phyloP scores from a whole-genome alignment of 2,888 invertebrate genomes.

The Leistus spinibarbis region DNA sequence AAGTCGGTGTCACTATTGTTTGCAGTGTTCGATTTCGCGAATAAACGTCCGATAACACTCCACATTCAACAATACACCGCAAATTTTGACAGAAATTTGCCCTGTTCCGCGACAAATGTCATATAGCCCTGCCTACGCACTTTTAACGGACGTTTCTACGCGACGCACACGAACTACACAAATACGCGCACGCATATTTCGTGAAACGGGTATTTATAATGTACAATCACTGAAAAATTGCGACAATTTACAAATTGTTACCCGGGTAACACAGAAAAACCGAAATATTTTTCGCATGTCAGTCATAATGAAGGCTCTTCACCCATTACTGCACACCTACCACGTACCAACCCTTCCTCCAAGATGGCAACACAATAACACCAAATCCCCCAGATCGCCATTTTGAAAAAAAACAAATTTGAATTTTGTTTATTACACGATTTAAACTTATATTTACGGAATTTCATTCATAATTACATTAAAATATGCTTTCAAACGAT shows the following conservation, averaged over 20 bases:
- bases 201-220: slow-evolving; percentile 44
- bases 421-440: too few species aligned
- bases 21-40: slow-evolving; percentile 50
- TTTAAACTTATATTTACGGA: too few species aligned
- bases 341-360: not conserved
- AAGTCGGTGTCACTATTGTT: slow-evolving; percentile 47
- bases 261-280: slow-evolving; percentile 36
- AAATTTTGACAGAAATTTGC: slow-evolving; percentile 50
- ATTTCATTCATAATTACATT: too few species aligned
- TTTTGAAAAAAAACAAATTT: not conserved
- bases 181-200: slow-evolving; percentile 25
- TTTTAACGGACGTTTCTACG: slow-evolving; percentile 40
- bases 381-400: not conserved
- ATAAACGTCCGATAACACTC: slow-evolving; percentile 48
- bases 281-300: slow-evolving; percentile 46
- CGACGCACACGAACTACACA: slow-evolving; percentile 14
- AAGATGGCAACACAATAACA: slow-evolving; percentile 23
- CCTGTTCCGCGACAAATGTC: slow-evolving; percentile 53
- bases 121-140: slow-evolving; percentile 56
- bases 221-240: slow-evolving; percentile 43
- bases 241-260: slow-evolving; percentile 32
- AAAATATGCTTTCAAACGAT: too few species aligned
- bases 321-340: slow-evolving; percentile 43
- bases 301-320: slow-evolving; percentile 53
- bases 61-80: slow-evolving; percentile 52